phyloP scores from a whole-genome alignment of 2,113 vertebrate species.

The Coryphaenoides rupestris region DNA sequence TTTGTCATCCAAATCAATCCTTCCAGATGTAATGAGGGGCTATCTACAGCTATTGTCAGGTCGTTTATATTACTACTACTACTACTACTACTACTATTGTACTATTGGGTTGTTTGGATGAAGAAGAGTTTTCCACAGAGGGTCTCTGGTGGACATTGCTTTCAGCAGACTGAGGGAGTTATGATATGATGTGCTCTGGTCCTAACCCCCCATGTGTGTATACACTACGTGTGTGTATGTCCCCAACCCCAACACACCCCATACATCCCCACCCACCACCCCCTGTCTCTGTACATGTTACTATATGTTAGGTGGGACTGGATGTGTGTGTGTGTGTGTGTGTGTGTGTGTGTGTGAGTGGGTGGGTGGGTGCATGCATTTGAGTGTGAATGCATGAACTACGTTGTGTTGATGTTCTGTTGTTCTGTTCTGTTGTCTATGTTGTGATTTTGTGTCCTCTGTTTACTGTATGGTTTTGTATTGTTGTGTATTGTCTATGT shows the following conservation, averaged over 20 bases:
- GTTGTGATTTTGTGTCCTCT: conserved; percentile 6
- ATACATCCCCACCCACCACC: not conserved
- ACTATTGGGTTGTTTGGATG: no score
- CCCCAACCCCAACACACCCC: not conserved
- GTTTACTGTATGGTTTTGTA: not conserved
- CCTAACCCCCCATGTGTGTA: conserved; percentile 24
- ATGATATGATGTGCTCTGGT: conserved; percentile 25
- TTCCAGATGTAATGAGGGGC: conserved; percentile 71
- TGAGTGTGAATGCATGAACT: not conserved
- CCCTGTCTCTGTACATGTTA: conserved; percentile 28
- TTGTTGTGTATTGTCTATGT: conserved; percentile 31
- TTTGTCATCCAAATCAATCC: conserved; percentile 33
- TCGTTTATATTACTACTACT: no score
- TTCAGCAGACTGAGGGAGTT: conserved; percentile 41
- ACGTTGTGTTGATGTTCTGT: not conserved
- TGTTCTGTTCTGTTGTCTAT: conserved; percentile 10
- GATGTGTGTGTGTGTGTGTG: conserved; percentile 58
- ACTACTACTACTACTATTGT: no score
- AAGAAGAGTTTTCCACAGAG: not conserved
- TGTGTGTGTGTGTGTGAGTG: conserved; percentile 25
- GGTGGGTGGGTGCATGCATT: not conserved
- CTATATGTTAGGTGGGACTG: not conserved
- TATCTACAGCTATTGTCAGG: conserved; percentile 19
- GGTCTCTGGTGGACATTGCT: conserved; percentile 39
- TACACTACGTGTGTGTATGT: no score